Evolutionary conservation across 2,113 vertebrate species (phyloP).

Genomic region (Australoheros scitulus): DNA sequence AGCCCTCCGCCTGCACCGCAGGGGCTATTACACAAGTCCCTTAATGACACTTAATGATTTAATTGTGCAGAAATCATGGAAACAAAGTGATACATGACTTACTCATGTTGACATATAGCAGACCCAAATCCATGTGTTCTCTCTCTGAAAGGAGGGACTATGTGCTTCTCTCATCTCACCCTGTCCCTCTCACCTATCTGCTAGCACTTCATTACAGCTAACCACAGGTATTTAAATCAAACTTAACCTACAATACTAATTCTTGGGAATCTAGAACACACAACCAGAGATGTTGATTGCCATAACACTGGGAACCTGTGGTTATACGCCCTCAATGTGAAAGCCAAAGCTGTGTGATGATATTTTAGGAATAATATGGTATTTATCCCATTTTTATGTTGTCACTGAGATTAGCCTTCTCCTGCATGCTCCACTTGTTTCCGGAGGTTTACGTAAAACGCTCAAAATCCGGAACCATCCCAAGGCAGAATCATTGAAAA

Average conservation of each 20-base stretch:
- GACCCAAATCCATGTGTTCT: conserved; percentile 68
- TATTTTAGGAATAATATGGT: neutral
- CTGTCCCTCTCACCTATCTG: conserved; percentile 25
- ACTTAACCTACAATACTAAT: neutral
- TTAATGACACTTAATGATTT: conserved; percentile 79
- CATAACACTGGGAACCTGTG: neutral
- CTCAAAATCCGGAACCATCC: conserved; percentile 42
- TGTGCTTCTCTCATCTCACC: neutral
- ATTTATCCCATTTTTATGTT: conserved; percentile 3
- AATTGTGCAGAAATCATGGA: conserved; percentile 77
- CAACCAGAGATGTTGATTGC: neutral
- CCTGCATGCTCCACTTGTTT: conserved; percentile 14
- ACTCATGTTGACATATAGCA: conserved; percentile 74
- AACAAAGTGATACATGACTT: conserved; percentile 75
- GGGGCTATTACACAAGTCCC: conserved; percentile 72
- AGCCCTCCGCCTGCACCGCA: conserved; percentile 44
- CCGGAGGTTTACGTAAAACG: conserved; percentile 21
- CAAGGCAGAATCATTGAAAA: conserved; percentile 48
- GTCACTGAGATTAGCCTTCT: neutral
- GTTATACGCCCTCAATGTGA: neutral
- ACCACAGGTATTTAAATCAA: neutral
- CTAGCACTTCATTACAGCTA: conserved; percentile 9
- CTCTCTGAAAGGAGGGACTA: conserved; percentile 35
- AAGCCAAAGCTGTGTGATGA: neutral
- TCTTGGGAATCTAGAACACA: neutral